Base-by-base conservation (phyloP, 2,113 vertebrate genomes). In the Oncorhynchus kisutch region DNA sequence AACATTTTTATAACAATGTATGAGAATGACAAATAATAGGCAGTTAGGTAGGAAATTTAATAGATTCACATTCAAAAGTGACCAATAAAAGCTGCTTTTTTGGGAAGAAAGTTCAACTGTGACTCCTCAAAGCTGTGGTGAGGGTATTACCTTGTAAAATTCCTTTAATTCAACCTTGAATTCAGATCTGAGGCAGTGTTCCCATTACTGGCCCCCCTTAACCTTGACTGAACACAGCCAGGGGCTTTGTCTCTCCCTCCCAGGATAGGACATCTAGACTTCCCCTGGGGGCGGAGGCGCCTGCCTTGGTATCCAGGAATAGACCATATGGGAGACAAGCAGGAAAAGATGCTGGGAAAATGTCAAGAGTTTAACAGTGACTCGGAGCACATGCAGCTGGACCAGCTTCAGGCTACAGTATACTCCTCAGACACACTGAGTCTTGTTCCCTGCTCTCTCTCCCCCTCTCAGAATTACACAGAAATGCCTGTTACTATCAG, bases 281-380 rank as follows among this genome's bases (percentile, higher is more conserved):
- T 57, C 49, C 8, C 27, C 4, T n/a, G 64, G 71, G 49, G 51
- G 51, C 51, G 51, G 51, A 54, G 51, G 16, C 13, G 51, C 51
- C 51, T 54, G 49, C 51, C 1, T 45, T 9, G 16, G 51, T 18
- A 5, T 71, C 71, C 74, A 67, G 77, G 70, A 82, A 84, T 57
- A 73, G 72, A 77, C 70, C 22, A 67, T 74, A 78, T 54, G 57
- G 72, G 74, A 76, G 64, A 68, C 62, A 71, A 69, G 39, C 39
- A 54, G 34, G 25, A 67, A 70, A 70, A 69, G 70, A 78, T 67
- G 78, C 78, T 84, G 85, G 78, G 85, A 84, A 84, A 81, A 82
- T 79, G 73, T 81, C 73, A 82, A 25, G 60, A 27, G 66, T 60
- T 20, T 45, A 64, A 72, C 39, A 39, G 16, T 34, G 79, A 60